Base-by-base conservation (phyloP, 2,113 vertebrate species). In the Phylloscopus trochilus region DNA sequence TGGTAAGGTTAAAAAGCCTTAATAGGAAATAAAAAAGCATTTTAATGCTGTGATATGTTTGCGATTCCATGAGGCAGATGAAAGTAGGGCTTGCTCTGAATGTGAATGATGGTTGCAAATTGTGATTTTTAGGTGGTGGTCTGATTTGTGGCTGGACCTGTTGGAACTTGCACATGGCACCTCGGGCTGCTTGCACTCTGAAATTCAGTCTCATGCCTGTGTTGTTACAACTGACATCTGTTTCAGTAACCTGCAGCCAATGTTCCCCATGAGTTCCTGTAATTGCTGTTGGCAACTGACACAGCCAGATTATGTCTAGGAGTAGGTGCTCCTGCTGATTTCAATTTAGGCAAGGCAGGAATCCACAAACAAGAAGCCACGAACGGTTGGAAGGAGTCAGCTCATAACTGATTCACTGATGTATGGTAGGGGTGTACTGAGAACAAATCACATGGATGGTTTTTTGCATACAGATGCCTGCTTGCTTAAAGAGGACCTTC, bases 271-370 rank as follows among this genome's bases (percentile, higher is more conserved):
- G 94, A 96, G 68, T 86, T 94, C 79, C 90, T 67, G 76, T 95
- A 97, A 96, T 95, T 96, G 92, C 85, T 94, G 44, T 70, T 96
- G 96, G 94, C 93, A 95, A 64, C 76, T 72, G 72, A 90, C 83
- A 63, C 67, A 94, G 93, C 85, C 85, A 88, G 87, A 81, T 83
- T 88, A 94, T 88, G 92, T 88, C 83, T 92, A 75, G 93, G 72
- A 96, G 79, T 96, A 94, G 87, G 85, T 90, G 83, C 55, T 96
- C 96, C 96, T 90, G 95, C 96, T 96, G 96, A 78, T 95, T 95
- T 94, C 96, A 95, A 94, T 96, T 97, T 97, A 96, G 76, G 75
- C 90, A 75, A 96, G 83, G 92, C 92, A 83, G 77, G 93, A 86
- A 86, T 96, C 87, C 90, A 93, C 92, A 96, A 97, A 95, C 92